Conservation (phyloP, 2,888 invertebrate genomes). For the Theristus sp. region DNA sequence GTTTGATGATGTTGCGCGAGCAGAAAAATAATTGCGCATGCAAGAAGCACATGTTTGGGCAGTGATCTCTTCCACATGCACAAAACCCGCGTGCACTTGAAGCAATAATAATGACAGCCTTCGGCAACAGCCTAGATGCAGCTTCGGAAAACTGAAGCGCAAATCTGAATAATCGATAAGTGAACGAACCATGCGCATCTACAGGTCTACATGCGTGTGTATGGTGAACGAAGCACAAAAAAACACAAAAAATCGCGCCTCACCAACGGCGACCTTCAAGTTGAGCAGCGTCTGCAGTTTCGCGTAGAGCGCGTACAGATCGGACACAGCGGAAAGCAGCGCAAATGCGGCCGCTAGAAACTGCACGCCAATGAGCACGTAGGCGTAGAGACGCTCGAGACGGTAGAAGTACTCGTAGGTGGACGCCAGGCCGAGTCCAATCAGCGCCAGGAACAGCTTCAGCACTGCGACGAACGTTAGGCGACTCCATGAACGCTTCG, state of each 20-base stretch:
- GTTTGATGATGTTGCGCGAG: too few species aligned
- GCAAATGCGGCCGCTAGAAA: neutral
- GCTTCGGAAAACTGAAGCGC: neutral
- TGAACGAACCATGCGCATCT: too few species aligned
- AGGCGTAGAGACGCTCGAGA: neutral
- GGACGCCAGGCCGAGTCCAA: conserved; percentile 17
- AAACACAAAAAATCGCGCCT: neutral
- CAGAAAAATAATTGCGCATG: too few species aligned
- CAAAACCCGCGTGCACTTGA: too few species aligned
- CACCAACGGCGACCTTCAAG: conserved; percentile 15
- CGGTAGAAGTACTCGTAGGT: conserved; percentile 10
- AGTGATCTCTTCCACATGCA: too few species aligned
- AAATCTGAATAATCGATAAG: too few species aligned
- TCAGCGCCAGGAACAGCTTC: conserved; percentile 19
- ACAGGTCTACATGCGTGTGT: too few species aligned
- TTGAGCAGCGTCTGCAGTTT: conserved; percentile 19
- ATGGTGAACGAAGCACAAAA: too few species aligned
- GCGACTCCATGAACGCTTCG: neutral
- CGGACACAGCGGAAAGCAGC: conserved; percentile 7
- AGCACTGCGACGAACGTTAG: conserved; percentile 16
- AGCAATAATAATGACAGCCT: too few species aligned
- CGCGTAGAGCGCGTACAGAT: conserved; percentile 18
- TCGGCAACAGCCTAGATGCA: too few species aligned
- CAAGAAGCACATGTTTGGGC: too few species aligned
- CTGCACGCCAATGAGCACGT: neutral